Conservation (phyloP, 2,797 vertebrate species). For the Poeciliopsis infans region DNA sequence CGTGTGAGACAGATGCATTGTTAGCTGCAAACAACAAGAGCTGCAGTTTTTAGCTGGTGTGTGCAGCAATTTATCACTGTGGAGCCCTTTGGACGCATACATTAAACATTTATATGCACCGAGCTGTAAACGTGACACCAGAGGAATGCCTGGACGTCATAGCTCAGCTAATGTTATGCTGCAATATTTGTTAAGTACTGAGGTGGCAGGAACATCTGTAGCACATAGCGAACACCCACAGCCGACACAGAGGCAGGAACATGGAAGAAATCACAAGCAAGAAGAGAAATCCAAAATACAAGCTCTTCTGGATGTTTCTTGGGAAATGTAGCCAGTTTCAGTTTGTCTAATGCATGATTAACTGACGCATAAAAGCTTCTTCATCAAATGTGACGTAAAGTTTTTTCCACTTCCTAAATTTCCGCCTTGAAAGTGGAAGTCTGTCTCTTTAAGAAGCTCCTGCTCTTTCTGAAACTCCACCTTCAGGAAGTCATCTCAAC, state of each 20-base stretch:
- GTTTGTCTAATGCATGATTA: background rate
- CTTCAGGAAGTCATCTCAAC: too few relatives aligned
- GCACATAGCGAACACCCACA: background rate
- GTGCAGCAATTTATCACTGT: background rate
- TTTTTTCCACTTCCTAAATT: too few relatives aligned
- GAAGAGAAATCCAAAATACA: background rate
- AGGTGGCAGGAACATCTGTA: constrained; percentile 36
- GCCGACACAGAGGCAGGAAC: constrained; percentile 14
- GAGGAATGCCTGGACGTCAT: constrained; percentile 50
- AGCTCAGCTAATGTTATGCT: constrained; percentile 48
- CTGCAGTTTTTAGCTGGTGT: background rate
- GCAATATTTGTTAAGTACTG: constrained; percentile 27
- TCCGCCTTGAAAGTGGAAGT: too few relatives aligned
- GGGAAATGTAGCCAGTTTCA: background rate
- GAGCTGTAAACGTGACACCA: constrained; percentile 26
- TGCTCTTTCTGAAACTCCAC: too few relatives aligned
- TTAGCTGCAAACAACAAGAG: background rate
- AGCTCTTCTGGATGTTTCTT: background rate
- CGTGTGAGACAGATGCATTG: background rate
- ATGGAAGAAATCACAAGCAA: background rate
- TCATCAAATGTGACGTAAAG: too few relatives aligned
- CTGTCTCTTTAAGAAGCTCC: too few relatives aligned
- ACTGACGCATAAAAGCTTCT: too few relatives aligned
- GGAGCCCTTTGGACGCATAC: constrained; percentile 1
- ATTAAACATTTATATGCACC: constrained; percentile 15